phyloP scores from a whole-genome alignment of 1,140 invertebrate species.

The Drosophila pachea region DNA sequence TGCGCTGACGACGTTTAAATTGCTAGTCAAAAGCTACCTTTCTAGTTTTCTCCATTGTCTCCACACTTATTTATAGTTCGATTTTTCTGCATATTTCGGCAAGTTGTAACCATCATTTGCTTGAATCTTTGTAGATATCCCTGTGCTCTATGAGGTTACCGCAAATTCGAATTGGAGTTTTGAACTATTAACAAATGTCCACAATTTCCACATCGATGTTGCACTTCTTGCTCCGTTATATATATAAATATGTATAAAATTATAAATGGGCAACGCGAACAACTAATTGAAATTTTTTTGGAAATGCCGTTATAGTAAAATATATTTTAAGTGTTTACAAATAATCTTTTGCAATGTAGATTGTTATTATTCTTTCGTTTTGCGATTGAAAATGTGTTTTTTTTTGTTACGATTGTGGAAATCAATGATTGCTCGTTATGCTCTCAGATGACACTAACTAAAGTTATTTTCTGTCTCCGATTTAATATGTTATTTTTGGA shows the following conservation, averaged over 20 bases:
- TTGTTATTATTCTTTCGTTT: too few species aligned
- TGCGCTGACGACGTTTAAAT: slow-evolving; percentile 12
- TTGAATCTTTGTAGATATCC: slow-evolving; percentile 1
- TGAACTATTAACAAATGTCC: neutral
- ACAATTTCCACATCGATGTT: slow-evolving; percentile 20
- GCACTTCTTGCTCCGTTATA: slow-evolving; percentile 20
- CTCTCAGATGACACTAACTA: too few species aligned
- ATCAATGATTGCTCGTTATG: too few species aligned
- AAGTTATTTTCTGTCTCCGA: neutral
- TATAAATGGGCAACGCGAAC: slow-evolving; percentile 10
- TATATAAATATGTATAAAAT: slow-evolving; percentile 13
- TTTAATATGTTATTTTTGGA: too few species aligned
- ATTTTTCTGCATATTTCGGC: neutral
- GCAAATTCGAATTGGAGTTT: neutral
- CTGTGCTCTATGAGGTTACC: neutral
- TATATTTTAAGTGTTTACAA: neutral
- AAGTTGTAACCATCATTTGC: neutral
- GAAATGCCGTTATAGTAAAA: too few species aligned
- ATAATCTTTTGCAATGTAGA: neutral
- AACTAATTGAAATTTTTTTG: neutral
- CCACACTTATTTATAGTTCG: neutral
- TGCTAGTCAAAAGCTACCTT: slow-evolving; percentile 58
- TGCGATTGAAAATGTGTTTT: too few species aligned
- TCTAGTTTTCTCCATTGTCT: slow-evolving; percentile 13
- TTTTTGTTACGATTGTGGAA: too few species aligned